phyloP scores from a whole-genome alignment of 2,113 vertebrate genomes.

The Fregata magnificens region DNA sequence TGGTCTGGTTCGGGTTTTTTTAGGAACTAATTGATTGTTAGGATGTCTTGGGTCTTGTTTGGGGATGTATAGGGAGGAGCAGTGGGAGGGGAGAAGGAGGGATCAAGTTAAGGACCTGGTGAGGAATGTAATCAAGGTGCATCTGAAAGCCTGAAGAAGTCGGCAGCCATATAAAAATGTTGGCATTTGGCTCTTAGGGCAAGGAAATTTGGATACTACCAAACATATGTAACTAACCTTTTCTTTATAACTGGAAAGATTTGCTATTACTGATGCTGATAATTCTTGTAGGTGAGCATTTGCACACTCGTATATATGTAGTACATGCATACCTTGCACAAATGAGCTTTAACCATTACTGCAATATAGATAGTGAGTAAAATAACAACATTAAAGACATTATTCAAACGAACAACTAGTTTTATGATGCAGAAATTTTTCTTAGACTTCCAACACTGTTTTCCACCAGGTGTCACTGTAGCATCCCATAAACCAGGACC shows the following conservation, averaged over 20 bases:
- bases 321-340: neutral
- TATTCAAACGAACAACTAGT: neutral
- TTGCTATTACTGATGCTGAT: neutral
- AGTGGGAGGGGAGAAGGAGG: neutral
- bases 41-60: neutral
- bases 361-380: neutral
- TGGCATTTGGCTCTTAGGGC: neutral
- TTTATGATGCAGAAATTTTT: neutral
- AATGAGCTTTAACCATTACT: neutral
- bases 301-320: neutral
- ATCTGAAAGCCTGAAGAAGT: neutral
- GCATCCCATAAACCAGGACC: constrained; percentile 3
- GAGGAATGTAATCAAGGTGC: neutral
- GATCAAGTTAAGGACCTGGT: neutral
- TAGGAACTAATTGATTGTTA: neutral
- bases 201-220: neutral
- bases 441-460: neutral
- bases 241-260: neutral
- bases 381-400: neutral
- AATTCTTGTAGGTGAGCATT: neutral
- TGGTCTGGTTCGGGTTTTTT: neutral
- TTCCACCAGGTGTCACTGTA: constrained; percentile 73
- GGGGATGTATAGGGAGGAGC: neutral
- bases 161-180: neutral
- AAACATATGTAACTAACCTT: fast-evolving